Evolutionary conservation across 2,113 vertebrate species (phyloP).

Genomic region (Sphyrna mokarran): DNA sequence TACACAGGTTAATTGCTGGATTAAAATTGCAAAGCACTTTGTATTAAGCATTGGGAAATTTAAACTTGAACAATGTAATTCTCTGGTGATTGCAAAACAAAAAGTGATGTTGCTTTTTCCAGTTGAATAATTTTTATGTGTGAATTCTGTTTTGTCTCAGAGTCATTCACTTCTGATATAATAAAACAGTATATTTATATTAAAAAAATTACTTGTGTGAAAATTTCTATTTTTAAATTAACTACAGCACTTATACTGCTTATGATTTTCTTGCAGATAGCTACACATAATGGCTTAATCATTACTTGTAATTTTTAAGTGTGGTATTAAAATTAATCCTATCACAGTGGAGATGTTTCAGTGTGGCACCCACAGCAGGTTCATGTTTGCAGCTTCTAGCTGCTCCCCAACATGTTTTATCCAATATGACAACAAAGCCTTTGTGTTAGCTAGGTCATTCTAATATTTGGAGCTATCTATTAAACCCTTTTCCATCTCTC

Average conservation of each 20-base stretch:
- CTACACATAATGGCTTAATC: too few species aligned
- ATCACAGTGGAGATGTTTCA: too few species aligned
- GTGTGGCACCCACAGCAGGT: background rate
- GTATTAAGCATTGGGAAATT: background rate
- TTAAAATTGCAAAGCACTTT: background rate
- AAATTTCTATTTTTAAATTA: conserved; percentile 6
- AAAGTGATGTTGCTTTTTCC: background rate
- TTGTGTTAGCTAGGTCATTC: too few species aligned
- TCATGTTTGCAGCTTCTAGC: background rate
- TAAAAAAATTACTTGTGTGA: background rate
- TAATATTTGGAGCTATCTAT: too few species aligned
- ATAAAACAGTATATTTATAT: background rate
- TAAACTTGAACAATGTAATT: background rate
- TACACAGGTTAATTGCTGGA: background rate
- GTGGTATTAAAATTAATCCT: too few species aligned
- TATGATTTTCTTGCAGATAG: background rate
- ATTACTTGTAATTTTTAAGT: too few species aligned
- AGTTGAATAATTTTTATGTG: background rate
- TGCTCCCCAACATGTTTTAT: background rate
- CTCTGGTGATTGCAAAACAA: background rate
- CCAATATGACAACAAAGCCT: too few species aligned
- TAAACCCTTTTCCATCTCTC: too few species aligned
- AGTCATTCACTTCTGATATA: background rate
- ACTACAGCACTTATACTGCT: background rate
- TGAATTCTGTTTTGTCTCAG: background rate